Evolutionary conservation across 1,140 invertebrate species (phyloP).

Genomic region (Hyles vespertilio): DNA sequence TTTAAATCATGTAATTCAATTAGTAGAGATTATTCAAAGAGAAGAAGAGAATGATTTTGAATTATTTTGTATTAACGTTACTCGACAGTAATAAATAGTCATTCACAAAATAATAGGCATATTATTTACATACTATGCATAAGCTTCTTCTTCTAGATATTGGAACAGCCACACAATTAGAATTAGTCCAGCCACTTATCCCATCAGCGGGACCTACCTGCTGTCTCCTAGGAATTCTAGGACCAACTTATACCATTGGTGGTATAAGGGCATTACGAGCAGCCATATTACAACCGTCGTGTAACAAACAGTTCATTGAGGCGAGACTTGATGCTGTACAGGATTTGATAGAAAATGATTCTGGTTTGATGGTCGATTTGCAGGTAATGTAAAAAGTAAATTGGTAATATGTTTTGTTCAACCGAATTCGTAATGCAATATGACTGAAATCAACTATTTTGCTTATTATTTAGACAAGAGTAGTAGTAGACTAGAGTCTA

Average conservation of each 20-base stretch:
- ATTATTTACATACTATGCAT: too few relatives aligned
- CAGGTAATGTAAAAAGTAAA: conserved; percentile 46
- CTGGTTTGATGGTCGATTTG: conserved; percentile 76
- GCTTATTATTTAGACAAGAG: too few relatives aligned
- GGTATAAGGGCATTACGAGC: conserved; percentile 86
- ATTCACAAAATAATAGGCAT: too few relatives aligned
- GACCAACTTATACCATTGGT: conserved; percentile 86
- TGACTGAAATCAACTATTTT: too few relatives aligned
- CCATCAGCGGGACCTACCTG: conserved; percentile 59
- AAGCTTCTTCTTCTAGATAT: conserved; percentile 75
- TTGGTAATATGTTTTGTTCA: not conserved
- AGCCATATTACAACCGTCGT: conserved; percentile 88
- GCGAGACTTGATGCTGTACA: conserved; percentile 83
- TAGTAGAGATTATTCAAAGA: too few relatives aligned
- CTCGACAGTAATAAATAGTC: too few relatives aligned
- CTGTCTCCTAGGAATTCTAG: conserved; percentile 84
- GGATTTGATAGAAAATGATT: conserved; percentile 82
- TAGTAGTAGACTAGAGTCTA: too few relatives aligned
- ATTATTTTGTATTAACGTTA: too few relatives aligned
- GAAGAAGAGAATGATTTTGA: too few relatives aligned
- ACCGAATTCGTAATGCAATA: too few relatives aligned
- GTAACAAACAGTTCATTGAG: conserved; percentile 79
- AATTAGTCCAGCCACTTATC: conserved; percentile 79
- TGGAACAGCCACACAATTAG: conserved; percentile 82
- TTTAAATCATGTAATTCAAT: too few relatives aligned